Evolutionary conservation across 2,797 vertebrate genomes (phyloP), one percentile per base, ranked within the genome.

Genomic region (Phrynocephalus vlangalii): DNA sequence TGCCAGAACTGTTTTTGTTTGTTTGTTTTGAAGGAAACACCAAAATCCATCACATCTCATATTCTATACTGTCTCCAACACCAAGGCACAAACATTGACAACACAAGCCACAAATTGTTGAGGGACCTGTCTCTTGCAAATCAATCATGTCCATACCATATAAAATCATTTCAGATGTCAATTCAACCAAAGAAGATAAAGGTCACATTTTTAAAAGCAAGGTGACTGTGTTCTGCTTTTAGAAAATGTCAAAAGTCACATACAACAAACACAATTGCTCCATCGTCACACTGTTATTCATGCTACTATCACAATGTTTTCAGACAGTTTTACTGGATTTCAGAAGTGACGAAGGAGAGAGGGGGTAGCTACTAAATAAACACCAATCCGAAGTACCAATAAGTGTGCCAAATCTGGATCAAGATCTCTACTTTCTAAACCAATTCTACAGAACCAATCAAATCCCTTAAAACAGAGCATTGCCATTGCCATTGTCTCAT

Each of bases 31-130:
- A 79, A 81, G 3, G 15, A 15, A 66, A 48, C n/a, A 83, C 20
- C 9, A 6, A 28, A 68, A 44, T 26, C 48, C 11, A 72, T 84
- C 91, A 85, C 3, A 88, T 1, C 44, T 48, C 28, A 38, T 60
- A 67, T 89, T 93, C 67, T 24, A 50, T 60, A 30, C 26, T 79
- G 30, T 24, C 10, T 6, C 38, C 52, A 72, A 16, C 38, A 63
- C 60, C 71, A 63, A 72, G 5, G 9, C 48, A 88, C 28, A 66
- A 6, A 2, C 56, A 38, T 0, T 85, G 26, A 60, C 88, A 92
- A 66, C 22, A 85, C 5, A 72, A 83, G 10, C 86, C 80, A 28
- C 79, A 91, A 92, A n/a, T 56, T 93, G 89, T 83, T 72, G 6
- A 77, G 16, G 22, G 24, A 38, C 68, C 78, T 28, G 48, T 52